Evolutionary conservation across 2,113 vertebrate genomes (phyloP), one percentile per base, ranked within the genome.

Genomic region (Nothobranchius furzeri): DNA sequence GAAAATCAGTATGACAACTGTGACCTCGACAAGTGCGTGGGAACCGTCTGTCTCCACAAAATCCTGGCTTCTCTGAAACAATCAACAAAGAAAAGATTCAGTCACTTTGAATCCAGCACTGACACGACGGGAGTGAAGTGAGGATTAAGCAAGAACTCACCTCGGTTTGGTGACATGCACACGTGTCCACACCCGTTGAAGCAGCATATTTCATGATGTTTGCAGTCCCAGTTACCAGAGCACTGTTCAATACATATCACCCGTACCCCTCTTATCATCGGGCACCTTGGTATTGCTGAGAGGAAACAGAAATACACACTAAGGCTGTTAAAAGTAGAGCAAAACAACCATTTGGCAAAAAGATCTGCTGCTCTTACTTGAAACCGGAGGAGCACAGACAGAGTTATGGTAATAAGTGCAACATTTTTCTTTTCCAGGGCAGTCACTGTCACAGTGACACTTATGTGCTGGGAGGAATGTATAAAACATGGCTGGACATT

Each of bases 141-240:
- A 20, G 20, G 20, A 20, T 20, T 20, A 20, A 20, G 20, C 20
- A 20, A 20, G 30, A 40, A 52, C 73, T 59, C 36, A 93, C 93
- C 92, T 88, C 17, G 85, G 75, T 92, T 82, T 3, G 92, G 91
- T n/a, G 49, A 20, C 1, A 68, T 85, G 58, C 93, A 94, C 48
- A 83, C 47, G 17, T 93, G 90, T 6, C 92, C 92, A 74, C 93
- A 94, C 24, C 92, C 92, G 20, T 92, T 93, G 64, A 37, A 36
- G 83, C 93, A 94, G 85, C 93, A 94, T 76, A 93, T 93, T 37
- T 92, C 76, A 14, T 82, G 15, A 1, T 30, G 15, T 2, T 88
- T 84, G 50, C 93, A 94, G 54, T 93, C 76, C 0, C 60, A 83
- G 86, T 94, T 92, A 45, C 82, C 46, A 9, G 25, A 68, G 74